Evolutionary conservation across 2,888 invertebrate genomes (phyloP).

Genomic region (Drosophila testacea): DNA sequence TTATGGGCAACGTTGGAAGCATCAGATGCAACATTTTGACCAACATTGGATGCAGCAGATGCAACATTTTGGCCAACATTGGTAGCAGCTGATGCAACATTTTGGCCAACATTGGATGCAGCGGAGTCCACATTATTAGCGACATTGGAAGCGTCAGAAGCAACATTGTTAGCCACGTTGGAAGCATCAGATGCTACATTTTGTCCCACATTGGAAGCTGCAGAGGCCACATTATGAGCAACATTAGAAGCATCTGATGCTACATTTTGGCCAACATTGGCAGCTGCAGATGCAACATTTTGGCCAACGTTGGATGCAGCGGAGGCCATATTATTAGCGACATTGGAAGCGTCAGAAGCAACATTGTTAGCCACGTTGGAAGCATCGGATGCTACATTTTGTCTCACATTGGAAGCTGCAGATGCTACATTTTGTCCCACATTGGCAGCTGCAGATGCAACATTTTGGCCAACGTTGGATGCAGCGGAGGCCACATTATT

Average conservation of each 20-base stretch:
- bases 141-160: background rate
- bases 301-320: background rate
- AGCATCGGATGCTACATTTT: constrained; percentile 1
- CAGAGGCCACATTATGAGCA: background rate
- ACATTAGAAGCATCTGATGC: constrained; percentile 4
- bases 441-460: constrained; percentile 5
- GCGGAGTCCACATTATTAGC: background rate
- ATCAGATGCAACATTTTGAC: background rate
- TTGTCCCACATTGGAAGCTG: background rate
- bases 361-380: constrained; percentile 5
- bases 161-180: constrained; percentile 1
- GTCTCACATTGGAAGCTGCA: constrained; percentile 3
- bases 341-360: constrained; percentile 2
- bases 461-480: background rate
- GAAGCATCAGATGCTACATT: constrained; percentile 6
- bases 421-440: background rate
- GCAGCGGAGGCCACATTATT: background rate
- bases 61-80: background rate
- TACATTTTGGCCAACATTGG: constrained; percentile 3
- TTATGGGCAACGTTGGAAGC: constrained; percentile 6
- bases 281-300: background rate
- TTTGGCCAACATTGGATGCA: background rate
- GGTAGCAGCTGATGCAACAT: background rate
- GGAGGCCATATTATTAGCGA: background rate
- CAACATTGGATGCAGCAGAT: background rate